Evolutionary conservation across 2,888 invertebrate species (phyloP).

Genomic region (Neocrepidodera transversa): DNA sequence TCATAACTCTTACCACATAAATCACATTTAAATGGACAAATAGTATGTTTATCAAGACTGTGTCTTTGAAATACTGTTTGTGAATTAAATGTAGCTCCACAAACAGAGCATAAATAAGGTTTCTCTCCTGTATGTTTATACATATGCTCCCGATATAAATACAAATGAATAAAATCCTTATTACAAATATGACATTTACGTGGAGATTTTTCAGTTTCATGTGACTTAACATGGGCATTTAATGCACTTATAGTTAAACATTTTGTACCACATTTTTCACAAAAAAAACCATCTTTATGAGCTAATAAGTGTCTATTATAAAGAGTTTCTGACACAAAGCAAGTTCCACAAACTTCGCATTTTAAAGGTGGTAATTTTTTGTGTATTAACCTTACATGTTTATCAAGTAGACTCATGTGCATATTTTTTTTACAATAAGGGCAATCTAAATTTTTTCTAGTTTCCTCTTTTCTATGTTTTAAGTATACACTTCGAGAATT

Average conservation of each 20-base stretch:
- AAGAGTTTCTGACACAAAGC: not conserved
- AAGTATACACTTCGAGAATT: not conserved
- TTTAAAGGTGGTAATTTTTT: not conserved
- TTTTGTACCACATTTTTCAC: not conserved
- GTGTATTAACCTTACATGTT: not conserved
- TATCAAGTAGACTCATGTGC: not conserved
- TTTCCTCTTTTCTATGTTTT: not conserved
- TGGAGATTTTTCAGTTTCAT: not conserved
- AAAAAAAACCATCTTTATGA: not conserved
- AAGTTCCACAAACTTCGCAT: not conserved
- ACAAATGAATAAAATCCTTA: slow-evolving; percentile 33
- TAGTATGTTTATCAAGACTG: not conserved
- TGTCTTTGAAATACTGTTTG: not conserved
- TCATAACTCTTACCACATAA: not conserved
- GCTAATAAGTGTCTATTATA: not conserved
- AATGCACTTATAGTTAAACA: not conserved
- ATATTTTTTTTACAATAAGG: not conserved
- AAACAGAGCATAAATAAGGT: slow-evolving; percentile 35
- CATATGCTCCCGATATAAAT: slow-evolving; percentile 35
- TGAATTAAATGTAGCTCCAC: slow-evolving; percentile 51
- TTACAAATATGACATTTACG: slow-evolving; percentile 26
- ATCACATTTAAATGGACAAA: not conserved
- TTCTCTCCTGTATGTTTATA: slow-evolving; percentile 35
- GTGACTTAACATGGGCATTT: not conserved
- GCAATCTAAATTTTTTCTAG: not conserved